phyloP scores from a whole-genome alignment of 2,797 vertebrate species.

The Coracias cyanogaster region DNA sequence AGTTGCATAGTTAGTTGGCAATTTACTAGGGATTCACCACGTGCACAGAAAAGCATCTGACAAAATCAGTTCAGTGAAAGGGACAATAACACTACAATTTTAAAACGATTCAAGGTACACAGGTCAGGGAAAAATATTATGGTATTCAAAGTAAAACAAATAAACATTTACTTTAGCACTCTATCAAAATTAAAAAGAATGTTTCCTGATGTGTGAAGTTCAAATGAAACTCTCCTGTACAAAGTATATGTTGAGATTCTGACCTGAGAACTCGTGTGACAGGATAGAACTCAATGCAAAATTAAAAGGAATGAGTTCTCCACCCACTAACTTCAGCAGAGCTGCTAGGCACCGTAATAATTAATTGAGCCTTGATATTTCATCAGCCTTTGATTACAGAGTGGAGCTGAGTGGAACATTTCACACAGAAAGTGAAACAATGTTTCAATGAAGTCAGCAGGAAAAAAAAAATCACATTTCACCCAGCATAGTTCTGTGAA shows the following conservation, averaged over 20 bases:
- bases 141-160: constrained; percentile 10
- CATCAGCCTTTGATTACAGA: constrained; percentile 46
- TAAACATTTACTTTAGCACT: constrained; percentile 26
- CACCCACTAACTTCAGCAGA: constrained; percentile 40
- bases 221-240: background rate
- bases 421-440: constrained; percentile 69
- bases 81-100: background rate
- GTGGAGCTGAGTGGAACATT: constrained; percentile 54
- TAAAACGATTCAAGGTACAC: background rate
- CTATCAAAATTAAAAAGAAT: background rate
- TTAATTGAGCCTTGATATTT: constrained; percentile 64
- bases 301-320: constrained; percentile 64
- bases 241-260: constrained; percentile 5
- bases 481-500: background rate
- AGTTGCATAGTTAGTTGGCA: background rate
- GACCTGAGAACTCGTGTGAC: background rate
- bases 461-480: constrained; percentile 4
- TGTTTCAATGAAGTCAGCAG: background rate
- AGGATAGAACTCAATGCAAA: constrained; percentile 53
- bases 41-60: background rate
- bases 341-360: constrained; percentile 24
- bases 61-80: background rate
- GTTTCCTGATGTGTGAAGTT: background rate
- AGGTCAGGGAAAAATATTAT: background rate
- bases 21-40: background rate